Evolutionary conservation across 2,888 invertebrate genomes (phyloP), one percentile per base, ranked within the genome.

Genomic region (Exocentrus adspersus): DNA sequence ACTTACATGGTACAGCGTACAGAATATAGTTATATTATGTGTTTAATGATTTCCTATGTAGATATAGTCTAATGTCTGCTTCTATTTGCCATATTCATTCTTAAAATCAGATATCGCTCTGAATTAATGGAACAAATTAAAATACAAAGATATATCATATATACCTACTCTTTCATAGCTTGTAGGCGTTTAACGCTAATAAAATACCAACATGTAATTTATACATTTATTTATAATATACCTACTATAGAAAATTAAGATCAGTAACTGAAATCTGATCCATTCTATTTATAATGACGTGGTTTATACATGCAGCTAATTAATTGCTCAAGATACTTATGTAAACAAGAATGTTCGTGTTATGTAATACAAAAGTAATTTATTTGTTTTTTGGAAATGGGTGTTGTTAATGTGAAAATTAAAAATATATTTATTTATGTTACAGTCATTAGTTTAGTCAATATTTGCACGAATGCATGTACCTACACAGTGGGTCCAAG

Each of bases 251-350:
- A 32, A 57, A 57, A 57, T 57, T 57, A 46, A 57, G 30, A 1
- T 12, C 30, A 12, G 19, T 57, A 57, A 54, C 28, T 12, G 17
- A n/a, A 17, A 20, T 19, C 12, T 10, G 4, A 45, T 24, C 45
- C 10, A 32, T 46, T 32, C 20, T 12, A 5, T 9, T 37, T 46
- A 32, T 42, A 46, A 16, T 32, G n/a, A 17, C 32, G 32, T 32
- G 37, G 46, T 30, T 46, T 30, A 24, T 57, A 20, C 37, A 17
- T 30, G 30, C 30, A 32, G n/a, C 17, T n/a, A 46, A 57, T 57
- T 57, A 57, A 57, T 57, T 57, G 57, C 5, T 14, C 19, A 14
- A 57, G 57, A 57, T 57, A n/a, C n/a, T n/a, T n/a, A n/a, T n/a
- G n/a, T n/a, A n/a, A n/a, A n/a, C n/a, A n/a, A n/a, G n/a, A n/a